phyloP scores from a whole-genome alignment of 2,888 invertebrate genomes.

The Teleiodes luculella region DNA sequence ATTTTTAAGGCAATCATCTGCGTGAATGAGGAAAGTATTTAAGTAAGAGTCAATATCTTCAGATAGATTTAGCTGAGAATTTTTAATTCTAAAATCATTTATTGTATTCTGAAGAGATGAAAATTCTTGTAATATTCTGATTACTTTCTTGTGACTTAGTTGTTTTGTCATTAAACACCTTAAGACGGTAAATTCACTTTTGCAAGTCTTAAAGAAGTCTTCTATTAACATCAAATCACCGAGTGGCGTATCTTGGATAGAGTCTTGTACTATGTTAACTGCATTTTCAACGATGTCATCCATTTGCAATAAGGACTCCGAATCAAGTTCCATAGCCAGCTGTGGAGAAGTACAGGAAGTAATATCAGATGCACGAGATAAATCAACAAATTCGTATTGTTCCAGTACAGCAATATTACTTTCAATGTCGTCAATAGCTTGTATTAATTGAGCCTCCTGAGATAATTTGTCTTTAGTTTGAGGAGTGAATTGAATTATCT shows the following conservation, averaged over 20 bases:
- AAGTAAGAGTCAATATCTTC: slow-evolving; percentile 42
- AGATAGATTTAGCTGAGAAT: slow-evolving; percentile 34
- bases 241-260: slow-evolving; percentile 37
- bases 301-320: slow-evolving; percentile 48
- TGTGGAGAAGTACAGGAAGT: slow-evolving; percentile 40
- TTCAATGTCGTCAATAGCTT: slow-evolving; percentile 56
- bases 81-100: slow-evolving; percentile 44
- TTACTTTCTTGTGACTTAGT: slow-evolving; percentile 53
- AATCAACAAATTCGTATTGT: slow-evolving; percentile 58
- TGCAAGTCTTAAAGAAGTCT: slow-evolving; percentile 54
- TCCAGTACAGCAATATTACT: slow-evolving; percentile 57
- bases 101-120: slow-evolving; percentile 42
- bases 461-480: slow-evolving; percentile 36
- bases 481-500: slow-evolving; percentile 50
- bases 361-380: slow-evolving; percentile 52
- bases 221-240: slow-evolving; percentile 52
- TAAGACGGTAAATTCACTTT: slow-evolving; percentile 54
- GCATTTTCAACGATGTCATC: slow-evolving; percentile 50
- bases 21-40: slow-evolving; percentile 41
- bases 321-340: slow-evolving; percentile 45
- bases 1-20: slow-evolving; percentile 45
- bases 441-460: slow-evolving; percentile 54
- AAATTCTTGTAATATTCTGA: slow-evolving; percentile 60
- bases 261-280: slow-evolving; percentile 48
- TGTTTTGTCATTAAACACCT: slow-evolving; percentile 48